A percentile compares a stretch with the other conserved stretches of the same genome.
Conservation (phyloP, 2,113 vertebrate genomes). For the Nothobranchius kuhntae region DNA sequence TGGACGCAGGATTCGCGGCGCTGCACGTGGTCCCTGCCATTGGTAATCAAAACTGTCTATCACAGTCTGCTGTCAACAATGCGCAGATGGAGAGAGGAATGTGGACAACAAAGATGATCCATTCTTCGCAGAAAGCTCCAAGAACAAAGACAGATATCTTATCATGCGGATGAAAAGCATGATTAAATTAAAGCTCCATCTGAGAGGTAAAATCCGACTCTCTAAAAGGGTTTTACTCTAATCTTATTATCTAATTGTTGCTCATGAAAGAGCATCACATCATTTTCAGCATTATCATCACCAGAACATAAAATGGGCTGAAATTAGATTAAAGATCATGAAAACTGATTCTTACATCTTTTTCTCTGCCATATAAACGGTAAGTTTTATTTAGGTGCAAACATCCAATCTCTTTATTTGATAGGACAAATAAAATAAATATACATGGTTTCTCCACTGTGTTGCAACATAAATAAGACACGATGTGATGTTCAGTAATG, state of each 20-base stretch:
- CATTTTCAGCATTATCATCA: not conserved
- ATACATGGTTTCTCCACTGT: not conserved
- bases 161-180: not conserved
- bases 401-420: not conserved
- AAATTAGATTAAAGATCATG: not conserved
- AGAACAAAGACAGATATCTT: slow-evolving; percentile 34
- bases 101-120: slow-evolving; percentile 60
- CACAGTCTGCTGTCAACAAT: slow-evolving; percentile 55
- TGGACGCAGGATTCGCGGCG: slow-evolving; percentile 6
- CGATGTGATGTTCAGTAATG: slow-evolving; percentile 5
- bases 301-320: not conserved
- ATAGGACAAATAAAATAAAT: too few species aligned
- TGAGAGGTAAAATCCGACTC: not conserved
- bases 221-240: not conserved
- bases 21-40: not conserved
- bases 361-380: not conserved
- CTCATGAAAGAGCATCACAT: not conserved
- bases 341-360: not conserved
- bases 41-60: slow-evolving; percentile 32
- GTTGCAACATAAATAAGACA: slow-evolving; percentile 1
- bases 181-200: not conserved
- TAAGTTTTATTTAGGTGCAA: not conserved
- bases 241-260: too few species aligned
- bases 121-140: not conserved
- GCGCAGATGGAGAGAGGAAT: slow-evolving; percentile 51